Evolutionary conservation across 53 echinoderm and acorn worm species (phyloP).

Genomic region (Mesocentrotus franciscanus): DNA sequence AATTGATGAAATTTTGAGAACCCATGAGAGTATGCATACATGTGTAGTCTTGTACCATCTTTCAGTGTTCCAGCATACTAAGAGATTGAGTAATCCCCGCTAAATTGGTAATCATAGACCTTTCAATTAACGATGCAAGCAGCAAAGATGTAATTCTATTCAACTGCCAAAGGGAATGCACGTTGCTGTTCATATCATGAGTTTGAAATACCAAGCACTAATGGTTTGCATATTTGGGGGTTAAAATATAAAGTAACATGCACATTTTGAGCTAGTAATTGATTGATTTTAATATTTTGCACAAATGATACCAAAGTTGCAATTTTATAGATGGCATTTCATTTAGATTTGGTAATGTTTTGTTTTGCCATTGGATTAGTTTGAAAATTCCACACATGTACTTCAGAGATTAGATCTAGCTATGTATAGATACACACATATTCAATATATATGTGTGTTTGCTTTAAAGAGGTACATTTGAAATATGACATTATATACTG

Average conservation of each 20-base stretch:
- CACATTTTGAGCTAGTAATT: not conserved
- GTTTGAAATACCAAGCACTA: not conserved
- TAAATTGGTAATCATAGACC: not conserved
- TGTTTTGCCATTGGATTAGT: not conserved
- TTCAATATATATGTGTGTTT: not conserved
- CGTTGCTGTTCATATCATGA: not conserved
- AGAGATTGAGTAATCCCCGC: not conserved
- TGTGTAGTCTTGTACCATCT: too few species aligned
- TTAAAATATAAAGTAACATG: not conserved
- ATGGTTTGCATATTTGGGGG: not conserved
- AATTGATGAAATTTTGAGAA: too few species aligned
- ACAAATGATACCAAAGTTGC: conserved; percentile 33
- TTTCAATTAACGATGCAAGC: not conserved
- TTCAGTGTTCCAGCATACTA: not conserved
- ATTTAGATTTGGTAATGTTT: not conserved
- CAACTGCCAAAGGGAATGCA: conserved; percentile 14
- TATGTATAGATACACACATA: not conserved
- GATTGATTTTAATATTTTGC: not conserved
- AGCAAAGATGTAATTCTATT: not conserved
- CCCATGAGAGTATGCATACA: too few species aligned
- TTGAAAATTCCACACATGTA: not conserved
- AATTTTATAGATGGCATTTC: conserved; percentile 28
- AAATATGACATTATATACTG: not conserved
- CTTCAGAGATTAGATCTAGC: not conserved
- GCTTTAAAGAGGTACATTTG: too few species aligned